Evolutionary conservation across 2,888 invertebrate genomes (phyloP).

Genomic region (Scrobipalpa atriplicella): DNA sequence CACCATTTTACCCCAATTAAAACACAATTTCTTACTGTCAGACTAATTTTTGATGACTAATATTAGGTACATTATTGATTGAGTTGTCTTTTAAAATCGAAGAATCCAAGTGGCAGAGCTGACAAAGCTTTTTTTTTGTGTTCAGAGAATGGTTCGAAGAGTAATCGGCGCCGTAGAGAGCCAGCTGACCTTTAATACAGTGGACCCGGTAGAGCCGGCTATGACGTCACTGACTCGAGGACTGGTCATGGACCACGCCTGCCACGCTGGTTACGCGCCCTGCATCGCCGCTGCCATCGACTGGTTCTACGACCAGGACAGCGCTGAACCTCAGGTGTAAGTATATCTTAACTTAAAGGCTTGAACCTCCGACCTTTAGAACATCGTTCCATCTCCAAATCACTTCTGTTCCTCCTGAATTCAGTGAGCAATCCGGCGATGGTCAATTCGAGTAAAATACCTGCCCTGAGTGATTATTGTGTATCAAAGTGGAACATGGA

Average conservation of each 20-base stretch:
- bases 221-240: constrained; percentile 67
- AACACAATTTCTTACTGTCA: no score
- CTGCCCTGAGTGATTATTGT: no score
- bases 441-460: no score
- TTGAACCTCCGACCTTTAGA: no score
- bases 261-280: constrained; percentile 62
- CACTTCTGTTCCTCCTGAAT: no score
- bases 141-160: constrained; percentile 67
- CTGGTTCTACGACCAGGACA: constrained; percentile 64
- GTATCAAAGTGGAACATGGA: no score
- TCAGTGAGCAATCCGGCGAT: no score
- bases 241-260: constrained; percentile 75
- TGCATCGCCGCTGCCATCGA: constrained; percentile 74
- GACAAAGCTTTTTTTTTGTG: not conserved
- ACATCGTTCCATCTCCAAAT: no score
- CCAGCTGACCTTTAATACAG: constrained; percentile 61
- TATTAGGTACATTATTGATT: no score
- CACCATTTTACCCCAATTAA: no score
- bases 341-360: constrained; percentile 40
- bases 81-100: not conserved
- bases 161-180: constrained; percentile 57
- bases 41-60: no score
- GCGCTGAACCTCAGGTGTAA: constrained; percentile 58
- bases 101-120: not conserved
- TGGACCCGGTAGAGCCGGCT: constrained; percentile 57